Conservation (phyloP, 1,140 invertebrate species). For the Pseudoatta argentina region DNA sequence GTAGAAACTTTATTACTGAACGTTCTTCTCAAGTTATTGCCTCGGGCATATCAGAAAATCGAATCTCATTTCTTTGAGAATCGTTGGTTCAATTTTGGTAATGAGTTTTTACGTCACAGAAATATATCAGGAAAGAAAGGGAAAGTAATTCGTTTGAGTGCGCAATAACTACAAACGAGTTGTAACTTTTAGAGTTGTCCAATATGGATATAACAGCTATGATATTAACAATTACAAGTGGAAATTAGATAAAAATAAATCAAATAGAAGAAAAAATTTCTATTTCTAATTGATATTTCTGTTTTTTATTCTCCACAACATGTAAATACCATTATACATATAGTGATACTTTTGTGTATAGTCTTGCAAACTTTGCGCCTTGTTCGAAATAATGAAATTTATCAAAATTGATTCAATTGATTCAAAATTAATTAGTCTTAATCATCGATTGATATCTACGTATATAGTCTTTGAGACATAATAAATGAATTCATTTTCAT, state of each 20-base stretch:
- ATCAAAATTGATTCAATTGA: too few relatives aligned
- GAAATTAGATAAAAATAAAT: too few relatives aligned
- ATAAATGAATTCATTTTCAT: neutral
- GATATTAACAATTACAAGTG: too few relatives aligned
- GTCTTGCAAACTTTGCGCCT: neutral
- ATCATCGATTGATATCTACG: neutral
- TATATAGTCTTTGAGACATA: too few relatives aligned
- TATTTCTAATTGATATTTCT: neutral
- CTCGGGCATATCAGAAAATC: conserved; percentile 41
- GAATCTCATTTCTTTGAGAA: conserved; percentile 43
- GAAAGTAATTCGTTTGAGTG: neutral
- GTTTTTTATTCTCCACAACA: neutral
- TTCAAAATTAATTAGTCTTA: conserved; percentile 3
- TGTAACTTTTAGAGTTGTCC: conserved; percentile 21
- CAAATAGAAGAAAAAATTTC: too few relatives aligned
- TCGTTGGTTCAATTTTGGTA: conserved; percentile 37
- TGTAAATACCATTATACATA: neutral
- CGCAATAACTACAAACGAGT: neutral
- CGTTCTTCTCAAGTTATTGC: conserved; percentile 46
- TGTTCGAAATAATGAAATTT: neutral
- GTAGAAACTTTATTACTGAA: conserved; percentile 68
- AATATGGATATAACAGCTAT: neutral
- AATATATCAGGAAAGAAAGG: neutral
- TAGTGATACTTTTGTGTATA: neutral
- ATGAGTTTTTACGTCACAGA: conserved; percentile 34